A percentile compares a stretch with the other conserved stretches of the same genome.
These are phyloP conservation scores for Stichopus chloronotus DNA, from an alignment of 35 echinoderm and acorn worm species.

Conservation along the genomic window DNA sequence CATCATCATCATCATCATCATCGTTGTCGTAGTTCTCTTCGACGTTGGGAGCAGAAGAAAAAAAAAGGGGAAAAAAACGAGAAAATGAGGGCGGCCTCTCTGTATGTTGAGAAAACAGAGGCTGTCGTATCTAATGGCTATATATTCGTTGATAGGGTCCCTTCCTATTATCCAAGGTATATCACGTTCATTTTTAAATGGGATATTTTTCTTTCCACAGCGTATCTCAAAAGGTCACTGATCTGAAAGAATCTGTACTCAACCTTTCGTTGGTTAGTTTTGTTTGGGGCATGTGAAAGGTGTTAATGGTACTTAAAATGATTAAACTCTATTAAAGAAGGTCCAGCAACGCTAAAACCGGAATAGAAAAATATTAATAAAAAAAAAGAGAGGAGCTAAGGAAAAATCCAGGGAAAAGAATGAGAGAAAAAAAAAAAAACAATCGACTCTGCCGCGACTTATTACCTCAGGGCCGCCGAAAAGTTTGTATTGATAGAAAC, in stretches of 20 bases:
- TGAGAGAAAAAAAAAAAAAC: too few relatives aligned
- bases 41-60: not conserved
- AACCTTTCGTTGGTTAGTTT: not conserved
- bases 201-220: not conserved
- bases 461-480: too few relatives aligned
- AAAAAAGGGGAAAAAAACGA: not conserved
- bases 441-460: too few relatives aligned
- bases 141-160: not conserved
- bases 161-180: not conserved
- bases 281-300: not conserved
- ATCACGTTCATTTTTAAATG: conserved; percentile 2
- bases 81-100: conserved; percentile 13
- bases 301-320: not conserved
- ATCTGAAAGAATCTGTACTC: not conserved
- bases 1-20: not conserved
- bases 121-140: not conserved
- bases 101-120: not conserved
- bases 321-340: not conserved
- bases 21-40: not conserved
- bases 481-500: too few relatives aligned
- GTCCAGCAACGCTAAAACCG: too few relatives aligned
- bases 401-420: too few relatives aligned
- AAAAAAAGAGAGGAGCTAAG: too few relatives aligned
- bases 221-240: not conserved
- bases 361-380: too few relatives aligned